Conservation (phyloP, 2,797 vertebrate genomes). For the Lerista edwardsae region DNA sequence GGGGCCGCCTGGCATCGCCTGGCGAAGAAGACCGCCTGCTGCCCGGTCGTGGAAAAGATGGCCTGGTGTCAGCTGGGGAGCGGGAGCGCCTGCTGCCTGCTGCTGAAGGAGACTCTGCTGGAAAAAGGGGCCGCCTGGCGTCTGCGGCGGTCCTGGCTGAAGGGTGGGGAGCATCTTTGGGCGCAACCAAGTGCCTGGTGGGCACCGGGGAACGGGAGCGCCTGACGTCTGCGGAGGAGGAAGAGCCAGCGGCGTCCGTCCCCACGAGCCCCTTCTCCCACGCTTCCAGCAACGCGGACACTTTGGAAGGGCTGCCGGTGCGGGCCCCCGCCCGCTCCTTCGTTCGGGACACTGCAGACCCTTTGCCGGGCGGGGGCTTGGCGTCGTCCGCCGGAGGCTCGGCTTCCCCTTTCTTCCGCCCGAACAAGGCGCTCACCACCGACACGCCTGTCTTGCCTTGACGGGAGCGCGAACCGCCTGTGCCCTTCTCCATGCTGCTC, state of each 20-base stretch:
- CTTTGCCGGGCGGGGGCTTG: constrained; percentile 76
- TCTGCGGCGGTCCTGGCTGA: background rate
- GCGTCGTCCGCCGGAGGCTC: constrained; percentile 57
- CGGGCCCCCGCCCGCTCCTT: constrained; percentile 13
- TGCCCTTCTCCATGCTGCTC: constrained; percentile 54
- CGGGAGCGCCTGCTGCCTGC: background rate
- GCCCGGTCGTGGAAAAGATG: background rate
- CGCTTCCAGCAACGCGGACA: constrained; percentile 69
- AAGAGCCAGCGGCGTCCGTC: background rate
- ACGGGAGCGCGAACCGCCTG: background rate
- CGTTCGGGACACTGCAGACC: constrained; percentile 74
- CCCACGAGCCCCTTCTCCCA: constrained; percentile 71
- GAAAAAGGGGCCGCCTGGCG: background rate
- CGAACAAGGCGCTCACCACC: constrained; percentile 74
- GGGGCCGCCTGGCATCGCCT: background rate
- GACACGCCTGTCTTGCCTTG: constrained; percentile 42
- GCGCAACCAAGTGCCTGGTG: no score
- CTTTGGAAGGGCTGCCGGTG: constrained; percentile 58
- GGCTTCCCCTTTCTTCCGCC: constrained; percentile 46
- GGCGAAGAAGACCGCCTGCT: background rate
- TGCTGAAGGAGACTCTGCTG: background rate
- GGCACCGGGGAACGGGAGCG: background rate
- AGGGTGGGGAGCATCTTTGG: background rate
- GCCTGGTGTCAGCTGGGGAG: background rate
- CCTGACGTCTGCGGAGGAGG: background rate